Conservation (phyloP, 92 coral and sea anemone species). For the Muricea muricata region DNA sequence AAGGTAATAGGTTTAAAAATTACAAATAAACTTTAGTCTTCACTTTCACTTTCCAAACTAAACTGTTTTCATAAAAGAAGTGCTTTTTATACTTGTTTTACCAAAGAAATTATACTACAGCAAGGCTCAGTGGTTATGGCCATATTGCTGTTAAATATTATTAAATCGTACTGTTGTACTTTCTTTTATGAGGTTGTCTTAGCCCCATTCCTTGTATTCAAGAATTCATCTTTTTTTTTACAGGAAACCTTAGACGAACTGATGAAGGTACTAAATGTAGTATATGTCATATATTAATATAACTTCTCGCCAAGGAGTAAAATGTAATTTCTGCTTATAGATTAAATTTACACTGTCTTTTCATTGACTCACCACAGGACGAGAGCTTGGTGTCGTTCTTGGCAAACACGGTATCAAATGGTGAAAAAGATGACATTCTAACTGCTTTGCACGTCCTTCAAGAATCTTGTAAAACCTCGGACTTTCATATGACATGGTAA, state of each 20-base stretch:
- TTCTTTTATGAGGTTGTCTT: too few species aligned
- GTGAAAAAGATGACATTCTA: constrained; percentile 84
- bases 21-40: too few species aligned
- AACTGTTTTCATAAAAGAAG: too few species aligned
- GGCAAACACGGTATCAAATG: constrained; percentile 83
- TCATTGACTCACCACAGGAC: constrained; percentile 69
- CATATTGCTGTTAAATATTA: too few species aligned
- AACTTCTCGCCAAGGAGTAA: not conserved
- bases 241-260: constrained; percentile 19
- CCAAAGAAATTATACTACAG: too few species aligned
- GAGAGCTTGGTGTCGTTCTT: constrained; percentile 90
- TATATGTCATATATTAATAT: not conserved
- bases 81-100: too few species aligned
- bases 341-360: too few species aligned
- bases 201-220: not conserved
- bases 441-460: constrained; percentile 81
- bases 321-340: too few species aligned
- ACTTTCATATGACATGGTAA: constrained; percentile 91
- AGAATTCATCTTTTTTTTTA: not conserved
- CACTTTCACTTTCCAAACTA: too few species aligned
- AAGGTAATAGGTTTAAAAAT: too few species aligned
- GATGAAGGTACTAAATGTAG: constrained; percentile 3
- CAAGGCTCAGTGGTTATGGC: too few species aligned
- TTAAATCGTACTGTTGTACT: too few species aligned
- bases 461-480: constrained; percentile 81